A percentile compares a stretch with the other conserved stretches of the same genome.
Evolutionary conservation across 2,113 vertebrate species (phyloP).

Genomic region (Dissostichus mawsoni): DNA sequence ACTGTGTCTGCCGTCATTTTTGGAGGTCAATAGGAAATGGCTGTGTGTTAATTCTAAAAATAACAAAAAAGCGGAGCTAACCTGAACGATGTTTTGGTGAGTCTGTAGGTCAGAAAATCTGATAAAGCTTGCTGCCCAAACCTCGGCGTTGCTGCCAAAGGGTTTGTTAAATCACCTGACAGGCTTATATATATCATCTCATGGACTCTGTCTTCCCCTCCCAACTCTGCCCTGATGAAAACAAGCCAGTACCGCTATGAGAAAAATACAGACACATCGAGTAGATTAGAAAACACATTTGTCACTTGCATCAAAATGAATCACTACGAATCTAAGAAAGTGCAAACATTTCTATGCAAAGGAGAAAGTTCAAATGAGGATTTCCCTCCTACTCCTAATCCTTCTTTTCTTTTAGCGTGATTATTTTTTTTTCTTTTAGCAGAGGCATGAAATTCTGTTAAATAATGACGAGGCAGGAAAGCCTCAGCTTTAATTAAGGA

Average conservation of each 20-base stretch:
- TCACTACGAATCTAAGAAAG: not conserved
- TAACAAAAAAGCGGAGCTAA: not conserved
- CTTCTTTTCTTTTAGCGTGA: constrained; percentile 21
- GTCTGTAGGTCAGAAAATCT: constrained; percentile 9
- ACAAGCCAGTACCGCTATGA: not conserved
- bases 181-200: constrained; percentile 24
- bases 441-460: constrained; percentile 42
- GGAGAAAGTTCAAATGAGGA: constrained; percentile 19
- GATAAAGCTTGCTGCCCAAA: not conserved
- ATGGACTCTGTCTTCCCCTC: not conserved
- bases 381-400: constrained; percentile 9
- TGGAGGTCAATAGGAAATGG: too few species aligned
- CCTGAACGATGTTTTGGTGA: not conserved
- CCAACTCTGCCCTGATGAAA: not conserved
- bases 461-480: constrained; percentile 50
- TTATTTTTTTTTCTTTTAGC: constrained; percentile 8
- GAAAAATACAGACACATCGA: not conserved
- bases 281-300: not conserved
- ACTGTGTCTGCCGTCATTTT: not conserved
- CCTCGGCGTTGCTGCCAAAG: not conserved
- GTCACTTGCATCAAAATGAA: constrained; percentile 11
- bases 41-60: not conserved
- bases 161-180: constrained; percentile 30
- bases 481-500: constrained; percentile 60
- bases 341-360: constrained; percentile 16